Conservation (phyloP, 2,797 vertebrate genomes). For the Ambastaia sidthimunki region DNA sequence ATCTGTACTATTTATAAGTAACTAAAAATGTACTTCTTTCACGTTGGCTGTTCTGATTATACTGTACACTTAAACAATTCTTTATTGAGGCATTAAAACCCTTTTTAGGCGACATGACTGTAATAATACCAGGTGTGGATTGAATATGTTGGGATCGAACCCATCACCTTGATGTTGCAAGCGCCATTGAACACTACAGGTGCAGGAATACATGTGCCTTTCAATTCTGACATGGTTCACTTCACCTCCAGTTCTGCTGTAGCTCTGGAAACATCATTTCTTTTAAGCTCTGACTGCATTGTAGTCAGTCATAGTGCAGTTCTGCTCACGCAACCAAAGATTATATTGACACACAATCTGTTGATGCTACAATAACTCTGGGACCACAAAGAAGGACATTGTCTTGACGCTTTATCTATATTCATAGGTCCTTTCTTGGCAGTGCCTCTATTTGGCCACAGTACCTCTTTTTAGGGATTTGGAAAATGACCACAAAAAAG, state of each 20-base stretch:
- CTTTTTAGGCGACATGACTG: neutral
- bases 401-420: constrained; percentile 44
- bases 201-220: neutral
- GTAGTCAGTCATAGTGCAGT: constrained; percentile 12
- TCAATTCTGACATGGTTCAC: constrained; percentile 2
- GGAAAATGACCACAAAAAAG: constrained; percentile 62
- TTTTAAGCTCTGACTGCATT: constrained; percentile 16
- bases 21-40: too few relatives aligned
- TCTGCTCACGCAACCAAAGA: constrained; percentile 42
- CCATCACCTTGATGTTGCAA: too few relatives aligned
- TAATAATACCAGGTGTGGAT: constrained; percentile 1
- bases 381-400: constrained; percentile 57
- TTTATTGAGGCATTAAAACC: too few relatives aligned
- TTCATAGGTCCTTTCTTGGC: constrained; percentile 29
- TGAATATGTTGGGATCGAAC: neutral
- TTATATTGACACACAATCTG: constrained; percentile 56
- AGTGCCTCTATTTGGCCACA: constrained; percentile 56
- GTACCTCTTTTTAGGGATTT: constrained; percentile 67
- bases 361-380: constrained; percentile 60
- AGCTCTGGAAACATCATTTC: constrained; percentile 11
- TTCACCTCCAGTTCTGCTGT: constrained; percentile 6
- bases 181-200: neutral
- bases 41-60: too few relatives aligned
- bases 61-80: neutral
- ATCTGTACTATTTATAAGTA: neutral